These are phyloP conservation scores for Leptinotarsa haldemani DNA, from an alignment of 2,888 invertebrate species.

Conservation along the genomic window DNA sequence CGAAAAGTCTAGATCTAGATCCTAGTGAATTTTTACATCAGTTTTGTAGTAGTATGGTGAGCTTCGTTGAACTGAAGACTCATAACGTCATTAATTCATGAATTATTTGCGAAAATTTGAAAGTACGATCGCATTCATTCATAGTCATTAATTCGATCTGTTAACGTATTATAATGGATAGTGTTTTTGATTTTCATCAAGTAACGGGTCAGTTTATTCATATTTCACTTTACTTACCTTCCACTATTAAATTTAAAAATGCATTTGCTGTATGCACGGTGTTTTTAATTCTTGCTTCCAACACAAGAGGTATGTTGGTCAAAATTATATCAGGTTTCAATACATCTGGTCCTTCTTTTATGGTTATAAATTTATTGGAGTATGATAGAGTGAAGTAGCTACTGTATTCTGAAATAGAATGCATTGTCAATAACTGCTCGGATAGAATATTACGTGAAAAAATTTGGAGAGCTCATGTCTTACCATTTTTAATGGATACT, in stretches of 20 bases:
- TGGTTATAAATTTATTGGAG: neutral
- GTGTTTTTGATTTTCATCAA: too few species aligned
- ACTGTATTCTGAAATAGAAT: conserved; percentile 19
- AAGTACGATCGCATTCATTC: too few species aligned
- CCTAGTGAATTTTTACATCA: too few species aligned
- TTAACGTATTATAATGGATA: too few species aligned
- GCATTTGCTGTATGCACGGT: conserved; percentile 17
- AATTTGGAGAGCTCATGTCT: neutral
- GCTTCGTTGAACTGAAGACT: too few species aligned
- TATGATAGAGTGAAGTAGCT: conserved; percentile 15
- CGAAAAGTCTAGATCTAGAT: too few species aligned
- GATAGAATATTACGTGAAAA: too few species aligned
- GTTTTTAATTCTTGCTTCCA: conserved; percentile 23
- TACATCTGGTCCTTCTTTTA: neutral
- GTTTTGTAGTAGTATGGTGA: too few species aligned
- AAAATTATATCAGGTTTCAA: neutral
- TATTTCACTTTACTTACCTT: conserved; percentile 18
- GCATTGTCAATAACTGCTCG: neutral
- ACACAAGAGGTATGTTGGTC: conserved; percentile 20
- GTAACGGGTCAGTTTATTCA: too few species aligned
- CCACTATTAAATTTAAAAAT: conserved; percentile 29
- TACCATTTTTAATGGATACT: conserved; percentile 20
- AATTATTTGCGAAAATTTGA: too few species aligned
- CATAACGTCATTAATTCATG: too few species aligned
- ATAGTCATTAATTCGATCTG: too few species aligned